These are phyloP conservation scores for Lasioglossum lativentre DNA, from an alignment of 2,888 invertebrate species.

Conservation along the genomic window DNA sequence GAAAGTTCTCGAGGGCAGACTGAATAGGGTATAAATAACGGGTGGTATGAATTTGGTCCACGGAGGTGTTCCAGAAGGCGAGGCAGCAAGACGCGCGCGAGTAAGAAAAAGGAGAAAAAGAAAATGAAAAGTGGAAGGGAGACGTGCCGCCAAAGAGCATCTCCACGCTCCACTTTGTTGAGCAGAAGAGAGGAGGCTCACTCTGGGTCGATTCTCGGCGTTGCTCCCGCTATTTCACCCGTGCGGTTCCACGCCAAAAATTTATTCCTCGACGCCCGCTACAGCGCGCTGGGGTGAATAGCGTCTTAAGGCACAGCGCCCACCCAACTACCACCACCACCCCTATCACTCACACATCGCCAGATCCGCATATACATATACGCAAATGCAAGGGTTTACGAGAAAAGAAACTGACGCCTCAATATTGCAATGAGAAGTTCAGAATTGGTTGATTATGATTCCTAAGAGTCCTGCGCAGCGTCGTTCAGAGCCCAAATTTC, in stretches of 20 bases:
- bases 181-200: conserved; percentile 25
- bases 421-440: no score
- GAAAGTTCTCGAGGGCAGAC: not conserved
- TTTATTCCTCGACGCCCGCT: not conserved
- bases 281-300: not conserved
- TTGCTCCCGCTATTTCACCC: conserved; percentile 14
- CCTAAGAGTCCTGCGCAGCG: no score
- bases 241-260: conserved; percentile 8
- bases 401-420: no score
- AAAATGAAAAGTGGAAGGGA: conserved; percentile 26
- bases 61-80: conserved; percentile 23
- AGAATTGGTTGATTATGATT: no score
- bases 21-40: conserved; percentile 3
- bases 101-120: conserved; percentile 22
- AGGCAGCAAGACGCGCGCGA: conserved; percentile 22
- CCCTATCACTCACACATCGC: no score
- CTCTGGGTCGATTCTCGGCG: conserved; percentile 57
- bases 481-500: no score
- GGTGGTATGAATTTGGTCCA: not conserved
- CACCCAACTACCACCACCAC: no score
- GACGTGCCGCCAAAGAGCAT: conserved; percentile 56
- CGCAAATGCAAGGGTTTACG: no score
- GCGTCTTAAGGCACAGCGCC: no score
- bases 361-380: no score
- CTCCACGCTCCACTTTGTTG: conserved; percentile 47